Evolutionary conservation across 2,888 invertebrate species (phyloP).

Genomic region (Rhamnusium bicolor): DNA sequence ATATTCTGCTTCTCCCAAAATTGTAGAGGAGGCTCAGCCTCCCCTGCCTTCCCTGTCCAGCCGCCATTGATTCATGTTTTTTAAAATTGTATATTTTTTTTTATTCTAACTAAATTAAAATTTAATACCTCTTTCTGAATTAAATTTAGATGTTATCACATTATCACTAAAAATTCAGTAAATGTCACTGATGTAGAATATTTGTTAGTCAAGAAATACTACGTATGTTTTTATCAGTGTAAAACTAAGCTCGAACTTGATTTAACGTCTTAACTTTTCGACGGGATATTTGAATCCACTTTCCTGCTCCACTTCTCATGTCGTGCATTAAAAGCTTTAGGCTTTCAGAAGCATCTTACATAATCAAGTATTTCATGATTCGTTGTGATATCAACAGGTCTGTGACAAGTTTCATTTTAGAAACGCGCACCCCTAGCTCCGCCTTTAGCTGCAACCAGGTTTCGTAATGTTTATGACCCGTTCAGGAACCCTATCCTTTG

Average conservation of each 20-base stretch:
- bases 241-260: neutral
- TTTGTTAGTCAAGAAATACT: neutral
- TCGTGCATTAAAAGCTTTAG: slow-evolving; percentile 29
- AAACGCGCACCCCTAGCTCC: slow-evolving; percentile 60
- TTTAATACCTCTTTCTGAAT: no score
- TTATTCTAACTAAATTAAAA: no score
- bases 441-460: slow-evolving; percentile 56
- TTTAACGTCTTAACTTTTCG: neutral
- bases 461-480: slow-evolving; percentile 56
- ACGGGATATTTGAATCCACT: neutral
- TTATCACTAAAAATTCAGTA: no score
- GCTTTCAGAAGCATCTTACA: slow-evolving; percentile 25
- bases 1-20: no score
- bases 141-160: no score
- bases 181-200: no score
- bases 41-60: no score
- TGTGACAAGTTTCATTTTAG: slow-evolving; percentile 60
- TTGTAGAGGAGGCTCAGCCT: no score
- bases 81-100: no score
- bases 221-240: neutral
- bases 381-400: slow-evolving; percentile 57
- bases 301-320: slow-evolving; percentile 29
- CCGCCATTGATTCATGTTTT: no score
- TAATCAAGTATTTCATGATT: slow-evolving; percentile 39
- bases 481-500: slow-evolving; percentile 55